Conservation (phyloP, 2,797 vertebrate genomes). For the Leptoclinus maculatus region DNA sequence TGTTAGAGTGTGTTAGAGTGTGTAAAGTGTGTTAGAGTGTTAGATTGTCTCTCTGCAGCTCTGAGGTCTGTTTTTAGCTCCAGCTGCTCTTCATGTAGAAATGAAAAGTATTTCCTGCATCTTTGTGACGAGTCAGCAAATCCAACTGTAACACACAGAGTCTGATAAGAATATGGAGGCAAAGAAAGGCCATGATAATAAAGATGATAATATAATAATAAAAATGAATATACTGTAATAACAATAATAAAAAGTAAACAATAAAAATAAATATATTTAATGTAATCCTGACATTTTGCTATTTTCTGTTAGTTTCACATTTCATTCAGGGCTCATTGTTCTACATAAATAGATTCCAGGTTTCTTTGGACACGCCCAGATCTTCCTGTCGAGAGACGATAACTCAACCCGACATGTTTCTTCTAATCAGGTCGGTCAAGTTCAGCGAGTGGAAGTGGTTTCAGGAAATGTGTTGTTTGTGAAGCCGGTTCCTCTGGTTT, state of each 20-base stretch:
- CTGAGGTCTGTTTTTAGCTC: conserved; percentile 33
- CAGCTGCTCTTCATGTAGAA: not conserved
- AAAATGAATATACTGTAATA: not conserved
- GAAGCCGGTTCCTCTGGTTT: not conserved
- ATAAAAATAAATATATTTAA: too few species aligned
- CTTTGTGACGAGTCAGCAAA: not conserved
- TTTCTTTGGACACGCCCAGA: too few species aligned
- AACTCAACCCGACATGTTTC: too few species aligned
- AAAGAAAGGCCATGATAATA: not conserved
- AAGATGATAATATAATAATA: not conserved
- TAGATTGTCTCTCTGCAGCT: not conserved
- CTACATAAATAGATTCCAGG: not conserved
- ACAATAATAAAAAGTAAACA: too few species aligned
- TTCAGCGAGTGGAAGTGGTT: too few species aligned
- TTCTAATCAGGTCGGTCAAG: too few species aligned
- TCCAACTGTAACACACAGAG: too few species aligned
- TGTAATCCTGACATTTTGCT: not conserved
- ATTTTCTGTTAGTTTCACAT: too few species aligned
- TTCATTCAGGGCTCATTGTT: too few species aligned
- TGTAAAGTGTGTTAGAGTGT: not conserved
- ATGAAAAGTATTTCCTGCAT: conserved; percentile 22
- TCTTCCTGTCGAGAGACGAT: too few species aligned
- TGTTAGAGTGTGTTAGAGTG: too few species aligned
- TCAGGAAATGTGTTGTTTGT: too few species aligned
- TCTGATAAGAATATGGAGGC: not conserved